Evolutionary conservation across 2,888 invertebrate genomes (phyloP), one percentile per base, ranked within the genome.

Genomic region (Hypena proboscidalis): DNA sequence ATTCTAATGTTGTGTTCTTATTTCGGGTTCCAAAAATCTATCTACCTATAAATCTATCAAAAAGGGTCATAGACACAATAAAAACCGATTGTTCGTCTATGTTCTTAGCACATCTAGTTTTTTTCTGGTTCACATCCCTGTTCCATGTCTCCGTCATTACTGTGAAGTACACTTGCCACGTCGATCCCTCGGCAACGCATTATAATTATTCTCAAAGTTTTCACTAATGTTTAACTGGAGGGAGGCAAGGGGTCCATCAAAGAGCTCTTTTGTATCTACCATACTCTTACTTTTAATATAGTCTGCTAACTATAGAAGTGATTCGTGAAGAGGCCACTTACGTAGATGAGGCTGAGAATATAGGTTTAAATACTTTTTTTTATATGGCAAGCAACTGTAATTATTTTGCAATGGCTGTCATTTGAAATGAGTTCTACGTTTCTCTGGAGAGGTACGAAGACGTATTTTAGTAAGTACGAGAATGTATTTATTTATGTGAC

Each of bases 161-260:
- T 71, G 52, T 79, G 72, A 67, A 88, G 88, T 83, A 80, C 86
- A 76, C 87, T 84, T 62, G 63, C 55, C 60, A 50, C 67, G 59
- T 54, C 70, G 72, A 75, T 72, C 73, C 73, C 73, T 69, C 62
- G 72, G 70, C 70, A 74, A 47, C 72, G 71, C 80, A 83, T 85
- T 80, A 81, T 80, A 84, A 86, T 86, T 85, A 86, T 88, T 85
- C 74, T 75, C 65, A 80, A 83, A 84, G 80, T 85, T 85, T 84
- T 83, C 80, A 70, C 80, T 85, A 76, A 82, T 74, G 74, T 79
- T 74, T 76, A 71, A 75, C 74, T 37, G 48, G 34, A 46, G 62
- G 53, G 47, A 44, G 41, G 23, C 27, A 68, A 71, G 72, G 76
- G 72, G 48, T 71, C 56, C 71, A 59, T 81, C 81, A 83, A 83